Evolutionary conservation across 2,888 invertebrate species (phyloP).

Genomic region (Stomorhina lunata): DNA sequence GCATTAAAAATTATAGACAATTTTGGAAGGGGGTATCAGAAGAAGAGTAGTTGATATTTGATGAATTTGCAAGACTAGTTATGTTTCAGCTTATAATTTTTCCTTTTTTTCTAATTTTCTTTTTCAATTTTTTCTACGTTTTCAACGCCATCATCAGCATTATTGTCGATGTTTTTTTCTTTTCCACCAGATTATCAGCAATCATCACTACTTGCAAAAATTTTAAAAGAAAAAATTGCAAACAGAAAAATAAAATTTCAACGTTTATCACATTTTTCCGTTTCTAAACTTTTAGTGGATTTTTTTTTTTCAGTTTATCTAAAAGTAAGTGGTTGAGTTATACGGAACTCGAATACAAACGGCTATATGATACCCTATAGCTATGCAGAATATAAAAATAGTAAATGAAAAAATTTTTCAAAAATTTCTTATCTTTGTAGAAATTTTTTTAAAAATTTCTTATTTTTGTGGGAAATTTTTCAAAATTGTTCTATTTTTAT

Average conservation of each 20-base stretch:
- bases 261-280: conserved; percentile 19
- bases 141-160: conserved; percentile 33
- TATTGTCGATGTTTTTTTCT: conserved; percentile 47
- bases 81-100: conserved; percentile 37
- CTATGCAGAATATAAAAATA: too few species aligned
- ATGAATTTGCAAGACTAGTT: conserved; percentile 52
- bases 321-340: too few species aligned
- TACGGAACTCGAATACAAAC: too few species aligned
- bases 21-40: background rate
- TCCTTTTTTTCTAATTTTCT: background rate
- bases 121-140: background rate
- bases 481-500: too few species aligned
- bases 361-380: too few species aligned
- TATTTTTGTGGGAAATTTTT: too few species aligned
- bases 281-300: background rate
- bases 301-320: background rate
- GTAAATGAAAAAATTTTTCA: too few species aligned
- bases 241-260: conserved; percentile 9
- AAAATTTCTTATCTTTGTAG: too few species aligned
- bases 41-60: conserved; percentile 14
- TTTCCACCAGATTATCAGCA: conserved; percentile 54
- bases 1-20: too few species aligned
- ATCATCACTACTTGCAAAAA: conserved; percentile 54
- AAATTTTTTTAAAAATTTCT: too few species aligned
- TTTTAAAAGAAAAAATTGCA: background rate